Evolutionary conservation across 92 coral and sea anemone species (phyloP).

Genomic region (Palythoa heliodiscus): DNA sequence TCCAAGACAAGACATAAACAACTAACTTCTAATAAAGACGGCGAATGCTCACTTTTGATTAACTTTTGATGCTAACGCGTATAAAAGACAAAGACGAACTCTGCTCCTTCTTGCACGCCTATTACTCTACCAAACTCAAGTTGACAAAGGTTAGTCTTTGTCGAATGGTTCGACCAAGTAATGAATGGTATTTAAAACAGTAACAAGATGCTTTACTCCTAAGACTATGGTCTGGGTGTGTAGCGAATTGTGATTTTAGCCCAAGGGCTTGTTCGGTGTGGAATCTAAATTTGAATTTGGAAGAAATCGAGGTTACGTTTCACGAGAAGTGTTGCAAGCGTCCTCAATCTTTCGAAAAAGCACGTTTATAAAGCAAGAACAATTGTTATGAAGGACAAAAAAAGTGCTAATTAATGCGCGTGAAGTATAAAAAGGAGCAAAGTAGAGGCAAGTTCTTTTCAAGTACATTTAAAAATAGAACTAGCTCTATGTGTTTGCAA

Average conservation of each 20-base stretch:
- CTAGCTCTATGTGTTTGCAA: not conserved
- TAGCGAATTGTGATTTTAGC: slow-evolving; percentile 16
- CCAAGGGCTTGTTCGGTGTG: slow-evolving; percentile 1
- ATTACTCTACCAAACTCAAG: not conserved
- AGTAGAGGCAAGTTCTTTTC: not conserved
- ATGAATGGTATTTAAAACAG: slow-evolving; percentile 5
- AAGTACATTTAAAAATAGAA: not conserved
- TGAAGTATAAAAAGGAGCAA: not conserved
- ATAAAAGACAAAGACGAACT: not conserved
- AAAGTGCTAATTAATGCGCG: not conserved
- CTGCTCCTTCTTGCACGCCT: not conserved
- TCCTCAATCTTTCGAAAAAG: not conserved
- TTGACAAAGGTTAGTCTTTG: not conserved
- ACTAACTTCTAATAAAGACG: not conserved
- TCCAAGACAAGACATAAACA: slow-evolving; percentile 25
- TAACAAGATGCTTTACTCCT: not conserved
- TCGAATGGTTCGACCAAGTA: slow-evolving; percentile 5
- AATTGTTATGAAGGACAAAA: not conserved
- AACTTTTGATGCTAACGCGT: not conserved
- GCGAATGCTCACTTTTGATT: not conserved
- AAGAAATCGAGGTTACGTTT: not conserved
- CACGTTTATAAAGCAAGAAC: not conserved
- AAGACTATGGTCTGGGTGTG: not conserved
- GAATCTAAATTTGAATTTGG: not conserved
- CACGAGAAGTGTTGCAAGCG: not conserved